Base-by-base conservation (phyloP, 2,888 invertebrate genomes). In the Aricia artaxerxes region DNA sequence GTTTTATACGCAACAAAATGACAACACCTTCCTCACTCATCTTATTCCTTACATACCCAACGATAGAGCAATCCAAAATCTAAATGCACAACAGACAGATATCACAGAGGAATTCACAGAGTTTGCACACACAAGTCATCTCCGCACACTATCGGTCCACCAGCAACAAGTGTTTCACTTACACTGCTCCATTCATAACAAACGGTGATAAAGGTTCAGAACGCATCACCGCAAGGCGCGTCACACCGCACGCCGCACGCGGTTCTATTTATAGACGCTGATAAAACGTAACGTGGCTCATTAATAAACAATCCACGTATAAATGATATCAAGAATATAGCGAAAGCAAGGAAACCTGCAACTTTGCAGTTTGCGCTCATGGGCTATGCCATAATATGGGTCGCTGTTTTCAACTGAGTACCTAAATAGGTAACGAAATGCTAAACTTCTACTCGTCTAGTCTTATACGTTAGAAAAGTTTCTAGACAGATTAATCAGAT, bases 171-270 rank as follows among this genome's bases (percentile, higher is more conserved):
- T 78, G 83, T 79, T 82, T 82, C 79, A 79, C 80, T 82, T 82
- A 83, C 82, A 84, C 84, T 84, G 84, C 79, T 79, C 81, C 84
- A 84, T 84, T 84, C 84, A 84, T 84, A 84, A 84, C 82, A 84
- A 82, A 81, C 82, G 81, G 80, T 80, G 84, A 84, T 84, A 84
- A 84, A 83, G 82, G 82, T 83, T 82, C 82, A 82, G 83, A 84
- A 82, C 82, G 83, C 84, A 84, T 84, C 80, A 81, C 73, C 75
- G 76, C 81, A 83, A 80, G 82, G 81, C 57, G 61, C 79, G 35
- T 73, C 82, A 80, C 9, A 83, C 81, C 73, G 40, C 72, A 35
- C 35, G 57, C 81, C 73, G 40, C 72, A 35, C 35, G 57, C 76
- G 57, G 13, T 57, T 76, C 53, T 76, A 76, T 53, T 57, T 76